Percentiles rank a stretch among this genome's conserved stretches.
Evolutionary conservation across 2,113 vertebrate genomes (phyloP).

Genomic region (Origma solitaria): DNA sequence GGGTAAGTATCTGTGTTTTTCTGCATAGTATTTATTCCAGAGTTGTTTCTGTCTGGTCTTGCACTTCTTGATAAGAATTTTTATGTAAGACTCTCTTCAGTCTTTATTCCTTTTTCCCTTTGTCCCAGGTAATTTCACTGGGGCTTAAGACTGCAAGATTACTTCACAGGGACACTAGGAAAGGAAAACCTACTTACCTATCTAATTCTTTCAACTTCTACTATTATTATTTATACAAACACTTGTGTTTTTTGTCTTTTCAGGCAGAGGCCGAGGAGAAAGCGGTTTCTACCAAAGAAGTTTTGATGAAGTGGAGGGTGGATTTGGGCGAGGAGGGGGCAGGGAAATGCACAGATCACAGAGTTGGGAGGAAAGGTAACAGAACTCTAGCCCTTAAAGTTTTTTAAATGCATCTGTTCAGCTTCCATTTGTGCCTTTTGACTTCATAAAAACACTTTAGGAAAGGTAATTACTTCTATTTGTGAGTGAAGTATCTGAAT

Average conservation of each 20-base stretch:
- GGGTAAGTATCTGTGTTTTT: constrained; percentile 34
- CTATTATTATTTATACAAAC: constrained; percentile 4
- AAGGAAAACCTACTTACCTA: constrained; percentile 2
- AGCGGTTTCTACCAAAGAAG: constrained; percentile 99
- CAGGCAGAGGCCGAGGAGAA: constrained; percentile 96
- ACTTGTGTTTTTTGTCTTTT: constrained; percentile 62
- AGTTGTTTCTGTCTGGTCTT: background rate
- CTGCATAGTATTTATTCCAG: background rate
- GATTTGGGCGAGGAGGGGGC: constrained; percentile 89
- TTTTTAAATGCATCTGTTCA: background rate
- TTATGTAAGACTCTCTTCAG: background rate
- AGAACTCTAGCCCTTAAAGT: background rate
- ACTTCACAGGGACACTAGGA: background rate
- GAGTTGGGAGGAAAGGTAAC: constrained; percentile 99
- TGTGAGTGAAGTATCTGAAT: background rate
- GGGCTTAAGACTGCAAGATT: background rate
- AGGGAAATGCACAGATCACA: constrained; percentile 98
- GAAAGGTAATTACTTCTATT: background rate
- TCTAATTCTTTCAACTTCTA: background rate
- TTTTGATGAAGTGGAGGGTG: constrained; percentile 97
- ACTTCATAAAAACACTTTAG: background rate
- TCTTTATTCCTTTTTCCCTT: background rate
- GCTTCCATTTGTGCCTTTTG: constrained; percentile 11
- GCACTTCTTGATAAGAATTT: background rate
- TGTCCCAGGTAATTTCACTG: background rate